Percentiles rank a stretch among this genome's conserved stretches.
These are phyloP conservation scores for Anoplopoma fimbria DNA, from an alignment of 2,113 vertebrate genomes.

Conservation along the genomic window DNA sequence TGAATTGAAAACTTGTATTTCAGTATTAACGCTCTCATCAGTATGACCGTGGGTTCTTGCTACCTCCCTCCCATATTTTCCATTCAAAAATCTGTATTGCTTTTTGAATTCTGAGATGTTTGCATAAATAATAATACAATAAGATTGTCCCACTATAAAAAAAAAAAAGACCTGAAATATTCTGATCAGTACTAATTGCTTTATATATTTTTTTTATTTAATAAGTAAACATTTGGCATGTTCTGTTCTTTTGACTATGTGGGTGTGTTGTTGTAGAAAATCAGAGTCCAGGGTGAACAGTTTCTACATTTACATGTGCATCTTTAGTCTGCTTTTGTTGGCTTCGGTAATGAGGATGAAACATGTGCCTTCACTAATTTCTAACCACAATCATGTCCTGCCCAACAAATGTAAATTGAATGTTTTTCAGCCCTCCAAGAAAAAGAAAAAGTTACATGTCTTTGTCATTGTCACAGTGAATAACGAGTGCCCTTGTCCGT, in stretches of 20 bases:
- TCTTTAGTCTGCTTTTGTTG: background rate
- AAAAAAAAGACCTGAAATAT: background rate
- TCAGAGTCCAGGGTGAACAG: background rate
- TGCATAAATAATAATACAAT: constrained; percentile 11
- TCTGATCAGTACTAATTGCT: constrained; percentile 17
- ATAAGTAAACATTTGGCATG: background rate
- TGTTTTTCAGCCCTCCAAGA: constrained; percentile 4
- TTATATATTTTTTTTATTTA: background rate
- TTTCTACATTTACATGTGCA: constrained; percentile 21
- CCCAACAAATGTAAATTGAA: constrained; percentile 1
- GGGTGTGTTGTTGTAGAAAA: background rate
- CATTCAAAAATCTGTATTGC: constrained; percentile 5
- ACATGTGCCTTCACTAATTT: background rate
- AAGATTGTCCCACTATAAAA: background rate
- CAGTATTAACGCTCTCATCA: constrained; percentile 50
- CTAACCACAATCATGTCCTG: background rate
- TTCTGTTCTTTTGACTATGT: constrained; percentile 4
- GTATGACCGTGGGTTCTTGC: constrained; percentile 13
- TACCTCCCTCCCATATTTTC: background rate
- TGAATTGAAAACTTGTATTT: constrained; percentile 60
- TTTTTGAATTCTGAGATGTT: constrained; percentile 30
- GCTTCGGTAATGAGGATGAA: background rate
- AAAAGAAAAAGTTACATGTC: background rate
- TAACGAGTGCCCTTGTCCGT: constrained; percentile 41
- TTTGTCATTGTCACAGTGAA: constrained; percentile 29